Evolutionary conservation across 2,113 vertebrate species (phyloP), one percentile per base, ranked within the genome.

Genomic region (Rousettus leschenaultii): DNA sequence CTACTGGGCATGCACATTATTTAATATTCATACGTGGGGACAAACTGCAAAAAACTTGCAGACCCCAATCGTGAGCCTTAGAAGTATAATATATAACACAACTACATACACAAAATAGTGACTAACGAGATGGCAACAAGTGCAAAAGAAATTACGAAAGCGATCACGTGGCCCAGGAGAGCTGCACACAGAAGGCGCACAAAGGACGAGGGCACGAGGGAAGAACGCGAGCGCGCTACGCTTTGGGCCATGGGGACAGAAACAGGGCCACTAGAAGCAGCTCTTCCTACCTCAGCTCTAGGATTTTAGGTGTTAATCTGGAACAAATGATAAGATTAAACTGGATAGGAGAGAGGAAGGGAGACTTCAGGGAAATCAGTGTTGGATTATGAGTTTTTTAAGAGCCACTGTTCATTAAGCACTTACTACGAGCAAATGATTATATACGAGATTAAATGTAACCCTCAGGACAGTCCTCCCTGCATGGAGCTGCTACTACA

Each of bases 31-130:
- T 15, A 6, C 21, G 10, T 1, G 7, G 28, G 11, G n/a, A 21
- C 80, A 94, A 90, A 70, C 12, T 30, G 11, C 26, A n/a, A 85
- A 92, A 66, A 85, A 86, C 35, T 11, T 61, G 15, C 77, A 65
- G 51, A 30, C 21, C 21, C 24, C 35, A 33, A 13, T 75, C 45
- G 22, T 7, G 53, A 92, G 53, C 48, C 8, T 74, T 68, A 22
- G 40, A 45, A 35, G 4, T 75, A 18, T 65, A 86, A 65, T 1
- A 63, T 0, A 0, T 51, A 75, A 71, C 26, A 68, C 21, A 80
- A 33, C 75, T 10, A 48, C 2, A 38, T 9, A 71, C 16, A 92
- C 2, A 7, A 10, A 57, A 48, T 0, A n/a, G 15, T 28, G 51
- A 6, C 33, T 5, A 43, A 65, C 21, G 40, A 75, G 21, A 59